Evolutionary conservation across 2,888 invertebrate genomes (phyloP).

Genomic region (Morpho achilles): DNA sequence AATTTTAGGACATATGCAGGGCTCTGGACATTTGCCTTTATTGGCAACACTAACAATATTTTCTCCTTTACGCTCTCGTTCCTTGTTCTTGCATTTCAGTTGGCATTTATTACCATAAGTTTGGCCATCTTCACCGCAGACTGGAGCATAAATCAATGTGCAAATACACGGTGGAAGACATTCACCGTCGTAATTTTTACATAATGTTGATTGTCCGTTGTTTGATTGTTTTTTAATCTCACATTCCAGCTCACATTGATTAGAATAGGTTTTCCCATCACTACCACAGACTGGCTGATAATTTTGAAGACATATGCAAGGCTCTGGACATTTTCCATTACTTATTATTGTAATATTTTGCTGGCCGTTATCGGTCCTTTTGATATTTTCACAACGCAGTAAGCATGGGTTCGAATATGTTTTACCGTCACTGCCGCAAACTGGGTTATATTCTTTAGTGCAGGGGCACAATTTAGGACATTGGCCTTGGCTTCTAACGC

Average conservation of each 20-base stretch:
- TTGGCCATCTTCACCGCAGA: constrained; percentile 27
- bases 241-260: too few species aligned
- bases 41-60: neutral
- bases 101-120: constrained; percentile 28
- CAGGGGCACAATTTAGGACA: constrained; percentile 14
- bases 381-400: constrained; percentile 22
- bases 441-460: constrained; percentile 19
- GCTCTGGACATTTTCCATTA: too few species aligned
- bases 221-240: too few species aligned
- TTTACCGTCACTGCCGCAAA: constrained; percentile 14
- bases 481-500: constrained; percentile 20
- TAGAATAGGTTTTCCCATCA: too few species aligned
- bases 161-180: neutral
- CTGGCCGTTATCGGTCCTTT: neutral
- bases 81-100: constrained; percentile 15
- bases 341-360: too few species aligned
- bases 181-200: too few species aligned
- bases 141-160: constrained; percentile 8
- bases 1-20: constrained; percentile 24
- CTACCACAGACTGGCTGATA: neutral
- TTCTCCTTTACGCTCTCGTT: neutral
- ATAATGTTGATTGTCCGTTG: too few species aligned
- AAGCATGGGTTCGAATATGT: constrained; percentile 28
- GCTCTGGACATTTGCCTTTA: constrained; percentile 17
- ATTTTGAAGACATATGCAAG: neutral